Base-by-base conservation (phyloP, 2,797 vertebrate genomes). In the Uromys caudimaculatus region DNA sequence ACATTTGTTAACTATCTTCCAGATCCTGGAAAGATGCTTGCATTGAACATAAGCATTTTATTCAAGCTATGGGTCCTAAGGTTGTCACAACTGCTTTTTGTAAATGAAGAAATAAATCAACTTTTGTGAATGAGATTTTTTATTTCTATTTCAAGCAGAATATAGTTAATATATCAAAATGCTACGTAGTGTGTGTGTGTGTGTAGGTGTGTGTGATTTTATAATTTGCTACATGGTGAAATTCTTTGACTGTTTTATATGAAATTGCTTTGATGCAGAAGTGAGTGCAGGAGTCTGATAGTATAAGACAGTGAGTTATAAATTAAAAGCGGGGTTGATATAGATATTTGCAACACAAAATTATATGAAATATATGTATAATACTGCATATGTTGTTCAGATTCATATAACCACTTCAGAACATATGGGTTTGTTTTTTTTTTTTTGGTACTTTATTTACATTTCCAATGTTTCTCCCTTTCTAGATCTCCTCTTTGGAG, bases 41-140 rank as follows among this genome's bases (percentile, higher is more conserved):
- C 32, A n/a, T n/a, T n/a, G 3, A 32, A 44, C 17, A 17, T 58
- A 50, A 19, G 9, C 16, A 89, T 96, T 62, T 90, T 62, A 77
- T 82, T 76, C 41, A 94, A 60, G 41, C 56, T 44, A 71, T 54
- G 75, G 52, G 29, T 89, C 29, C 8, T 14, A 14, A 83, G 64
- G 88, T 82, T 47, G 17, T 64, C 44, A 87, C 76, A 83, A 23
- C 4, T 44, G 82, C 16, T 69, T 82, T 79, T 73, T 76, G 13
- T 19, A 93, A 91, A 50, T 83, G 52, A 93, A 83, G 35, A 90
- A 95, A 78, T 50, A 44, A 21, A 85, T 95, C 32, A 81, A n/a
- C 4, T 35, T 23, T 23, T 50, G 12, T 52, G 35, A 94, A 19
- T 87, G 21, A 58, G 32, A 16, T 44, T 91, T 35, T 54, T 47